Conservation (phyloP, 2,113 vertebrate genomes). For the Tympanuchus pallidicinctus region DNA sequence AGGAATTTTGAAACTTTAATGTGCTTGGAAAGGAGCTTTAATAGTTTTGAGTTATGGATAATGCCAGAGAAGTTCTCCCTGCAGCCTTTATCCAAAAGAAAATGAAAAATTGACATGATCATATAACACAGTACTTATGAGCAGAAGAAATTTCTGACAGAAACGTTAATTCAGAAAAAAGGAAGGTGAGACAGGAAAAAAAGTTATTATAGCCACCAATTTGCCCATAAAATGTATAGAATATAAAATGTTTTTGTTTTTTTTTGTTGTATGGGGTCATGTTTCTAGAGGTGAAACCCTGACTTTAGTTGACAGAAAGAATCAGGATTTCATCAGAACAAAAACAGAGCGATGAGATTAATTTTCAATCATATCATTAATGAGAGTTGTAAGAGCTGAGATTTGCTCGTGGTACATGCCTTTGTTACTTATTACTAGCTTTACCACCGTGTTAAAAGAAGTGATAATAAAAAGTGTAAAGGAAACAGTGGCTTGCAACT, state of each 20-base stretch:
- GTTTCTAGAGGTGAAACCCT: not conserved
- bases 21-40: conserved; percentile 3
- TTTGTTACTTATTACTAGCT: not conserved
- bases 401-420: not conserved
- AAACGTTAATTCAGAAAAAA: not conserved
- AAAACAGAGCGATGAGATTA: not conserved
- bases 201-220: not conserved
- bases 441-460: not conserved
- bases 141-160: not conserved
- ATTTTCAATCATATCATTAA: not conserved
- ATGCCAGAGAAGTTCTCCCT: conserved; percentile 1
- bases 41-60: conserved; percentile 22
- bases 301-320: not conserved
- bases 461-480: not conserved
- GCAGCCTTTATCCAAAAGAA: not conserved
- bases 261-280: not conserved
- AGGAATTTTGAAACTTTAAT: conserved; percentile 9
- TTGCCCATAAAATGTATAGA: not conserved
- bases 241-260: not conserved
- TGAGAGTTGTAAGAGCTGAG: not conserved
- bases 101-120: not conserved
- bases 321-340: not conserved
- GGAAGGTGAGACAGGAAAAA: not conserved
- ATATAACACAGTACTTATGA: not conserved
- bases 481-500: not conserved